A percentile compares a stretch with the other conserved stretches of the same genome.
Conservation (phyloP, 2,888 invertebrate genomes). For the Drosophila prostipennis region DNA sequence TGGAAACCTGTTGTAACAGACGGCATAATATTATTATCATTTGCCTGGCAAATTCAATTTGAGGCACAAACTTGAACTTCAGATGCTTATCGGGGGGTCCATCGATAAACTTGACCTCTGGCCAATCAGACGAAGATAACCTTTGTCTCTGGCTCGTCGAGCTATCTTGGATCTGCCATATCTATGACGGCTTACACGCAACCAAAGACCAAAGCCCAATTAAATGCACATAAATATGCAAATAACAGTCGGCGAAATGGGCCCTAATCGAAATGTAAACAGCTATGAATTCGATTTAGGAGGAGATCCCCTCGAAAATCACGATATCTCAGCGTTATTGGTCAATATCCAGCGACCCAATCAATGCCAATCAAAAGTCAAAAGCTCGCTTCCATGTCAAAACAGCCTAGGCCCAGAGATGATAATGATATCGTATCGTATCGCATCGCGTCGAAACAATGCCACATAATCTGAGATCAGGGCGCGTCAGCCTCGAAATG, state of each 20-base stretch:
- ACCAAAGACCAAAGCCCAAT: constrained; percentile 55
- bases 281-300: constrained; percentile 68
- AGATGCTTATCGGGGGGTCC: constrained; percentile 46
- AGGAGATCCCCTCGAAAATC: constrained; percentile 42
- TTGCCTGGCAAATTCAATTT: constrained; percentile 25
- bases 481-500: constrained; percentile 49
- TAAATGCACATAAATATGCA: constrained; percentile 78
- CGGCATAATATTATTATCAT: constrained; percentile 27
- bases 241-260: constrained; percentile 56
- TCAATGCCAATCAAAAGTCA: constrained; percentile 76
- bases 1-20: constrained; percentile 42
- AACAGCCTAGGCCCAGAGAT: constrained; percentile 52
- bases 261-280: constrained; percentile 76
- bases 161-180: constrained; percentile 9
- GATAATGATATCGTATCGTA: constrained; percentile 29
- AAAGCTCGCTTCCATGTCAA: constrained; percentile 68
- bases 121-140: constrained; percentile 50
- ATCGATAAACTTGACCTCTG: constrained; percentile 63
- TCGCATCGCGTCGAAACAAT: constrained; percentile 23
- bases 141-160: constrained; percentile 9
- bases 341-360: constrained; percentile 38
- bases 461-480: constrained; percentile 19
- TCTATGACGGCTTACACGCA: constrained; percentile 50
- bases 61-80: constrained; percentile 59
- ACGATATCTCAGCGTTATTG: constrained; percentile 46